Conservation (phyloP, 2,113 vertebrate species). For the Tor tambroides region DNA sequence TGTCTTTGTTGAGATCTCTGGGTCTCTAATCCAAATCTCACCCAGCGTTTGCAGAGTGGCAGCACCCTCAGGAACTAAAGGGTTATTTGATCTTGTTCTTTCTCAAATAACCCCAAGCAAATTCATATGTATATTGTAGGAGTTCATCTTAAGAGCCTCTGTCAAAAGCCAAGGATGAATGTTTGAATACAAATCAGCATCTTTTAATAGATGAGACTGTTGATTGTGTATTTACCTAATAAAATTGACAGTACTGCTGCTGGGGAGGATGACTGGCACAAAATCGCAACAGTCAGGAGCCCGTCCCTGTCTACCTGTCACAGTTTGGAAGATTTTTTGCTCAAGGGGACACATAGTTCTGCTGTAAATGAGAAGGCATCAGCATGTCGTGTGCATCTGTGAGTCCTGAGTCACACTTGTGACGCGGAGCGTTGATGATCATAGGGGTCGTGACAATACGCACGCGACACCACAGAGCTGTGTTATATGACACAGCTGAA, state of each 20-base stretch:
- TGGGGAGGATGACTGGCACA: constrained; percentile 4
- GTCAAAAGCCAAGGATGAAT: constrained; percentile 1
- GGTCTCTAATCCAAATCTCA: constrained; percentile 48
- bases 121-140: background rate
- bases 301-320: background rate
- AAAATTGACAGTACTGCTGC: background rate
- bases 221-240: constrained; percentile 3
- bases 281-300: constrained; percentile 18
- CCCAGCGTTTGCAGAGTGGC: background rate
- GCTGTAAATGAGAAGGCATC: background rate
- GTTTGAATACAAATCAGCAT: constrained; percentile 33
- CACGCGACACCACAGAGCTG: constrained; percentile 6
- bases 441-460: constrained; percentile 37
- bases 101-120: constrained; percentile 14
- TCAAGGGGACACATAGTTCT: background rate
- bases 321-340: background rate
- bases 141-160: background rate
- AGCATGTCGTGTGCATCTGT: constrained; percentile 35
- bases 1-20: constrained; percentile 34
- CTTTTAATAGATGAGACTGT: background rate
- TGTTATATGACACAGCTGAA: constrained; percentile 18
- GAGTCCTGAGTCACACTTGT: constrained; percentile 30
- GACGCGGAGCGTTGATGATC: background rate
- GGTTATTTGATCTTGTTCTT: constrained; percentile 31
- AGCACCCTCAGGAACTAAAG: constrained; percentile 33